Conservation (phyloP, 2,797 vertebrate genomes). For the Gadopsis bispinosus region DNA sequence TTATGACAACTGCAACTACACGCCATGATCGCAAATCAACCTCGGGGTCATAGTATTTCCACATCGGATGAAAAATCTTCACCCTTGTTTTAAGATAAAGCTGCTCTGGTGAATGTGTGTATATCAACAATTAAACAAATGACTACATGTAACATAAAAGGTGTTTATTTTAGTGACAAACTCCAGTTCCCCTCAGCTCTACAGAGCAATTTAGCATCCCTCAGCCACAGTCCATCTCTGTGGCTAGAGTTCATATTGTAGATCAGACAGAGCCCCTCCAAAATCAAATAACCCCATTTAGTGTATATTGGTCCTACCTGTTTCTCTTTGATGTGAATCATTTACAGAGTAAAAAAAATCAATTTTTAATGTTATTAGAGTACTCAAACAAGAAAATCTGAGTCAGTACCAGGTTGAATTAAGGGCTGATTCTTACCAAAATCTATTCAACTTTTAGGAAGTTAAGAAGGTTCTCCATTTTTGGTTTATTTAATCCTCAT, state of each 20-base stretch:
- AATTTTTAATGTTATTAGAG: background rate
- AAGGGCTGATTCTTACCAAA: background rate
- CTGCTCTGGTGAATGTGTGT: no score
- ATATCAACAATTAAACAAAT: no score
- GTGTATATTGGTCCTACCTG: background rate
- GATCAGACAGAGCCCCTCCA: background rate
- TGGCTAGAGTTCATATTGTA: background rate
- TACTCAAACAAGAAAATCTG: background rate
- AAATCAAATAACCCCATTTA: background rate
- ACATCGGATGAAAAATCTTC: no score
- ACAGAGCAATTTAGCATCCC: no score
- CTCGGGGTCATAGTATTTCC: no score
- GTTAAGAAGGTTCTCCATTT: constrained; percentile 6
- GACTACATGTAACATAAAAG: no score
- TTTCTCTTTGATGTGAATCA: background rate
- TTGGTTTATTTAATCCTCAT: constrained; percentile 27
- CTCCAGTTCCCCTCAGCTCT: no score
- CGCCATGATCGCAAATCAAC: background rate
- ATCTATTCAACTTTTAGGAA: background rate
- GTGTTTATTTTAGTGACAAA: no score
- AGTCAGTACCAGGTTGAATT: background rate
- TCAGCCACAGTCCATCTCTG: background rate
- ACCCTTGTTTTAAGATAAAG: no score
- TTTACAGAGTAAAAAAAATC: background rate
- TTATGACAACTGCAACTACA: background rate